A percentile compares a stretch with the other conserved stretches of the same genome.
Evolutionary conservation across 2,113 vertebrate genomes (phyloP).

Genomic region (Colistium nudipinnis): DNA sequence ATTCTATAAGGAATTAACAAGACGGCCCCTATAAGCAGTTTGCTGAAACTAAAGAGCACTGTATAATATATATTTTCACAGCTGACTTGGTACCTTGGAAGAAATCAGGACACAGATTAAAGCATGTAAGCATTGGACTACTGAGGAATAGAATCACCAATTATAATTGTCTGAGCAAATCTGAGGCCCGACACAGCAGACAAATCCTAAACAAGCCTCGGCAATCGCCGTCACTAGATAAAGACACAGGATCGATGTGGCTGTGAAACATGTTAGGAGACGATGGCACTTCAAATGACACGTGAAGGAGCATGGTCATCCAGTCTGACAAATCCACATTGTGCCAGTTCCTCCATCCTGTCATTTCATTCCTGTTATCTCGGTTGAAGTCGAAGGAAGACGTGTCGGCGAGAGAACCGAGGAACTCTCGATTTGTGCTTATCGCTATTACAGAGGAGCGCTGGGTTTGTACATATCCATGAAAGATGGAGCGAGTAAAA

Average conservation of each 20-base stretch:
- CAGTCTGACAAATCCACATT: constrained; percentile 6
- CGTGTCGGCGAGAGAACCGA: neutral
- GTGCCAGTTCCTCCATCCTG: constrained; percentile 7
- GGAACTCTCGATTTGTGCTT: neutral
- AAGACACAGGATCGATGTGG: neutral
- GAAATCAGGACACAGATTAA: neutral
- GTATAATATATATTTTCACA: neutral
- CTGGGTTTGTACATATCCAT: neutral
- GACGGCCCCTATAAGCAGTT: neutral
- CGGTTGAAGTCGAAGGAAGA: neutral
- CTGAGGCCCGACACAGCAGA: neutral
- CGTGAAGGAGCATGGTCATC: neutral
- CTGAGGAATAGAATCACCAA: neutral
- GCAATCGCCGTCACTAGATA: neutral
- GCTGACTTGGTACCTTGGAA: neutral
- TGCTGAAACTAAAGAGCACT: neutral
- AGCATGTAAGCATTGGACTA: neutral
- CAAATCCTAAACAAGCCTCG: neutral
- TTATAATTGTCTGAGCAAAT: neutral
- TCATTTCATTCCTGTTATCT: neutral
- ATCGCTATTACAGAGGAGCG: neutral
- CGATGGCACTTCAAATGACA: neutral
- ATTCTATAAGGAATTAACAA: no score
- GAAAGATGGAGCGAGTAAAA: neutral
- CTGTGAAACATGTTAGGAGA: neutral